A percentile compares a stretch with the other conserved stretches of the same genome.
phyloP scores from a whole-genome alignment of 2,113 vertebrate genomes.

The Cyanocitta stelleri region DNA sequence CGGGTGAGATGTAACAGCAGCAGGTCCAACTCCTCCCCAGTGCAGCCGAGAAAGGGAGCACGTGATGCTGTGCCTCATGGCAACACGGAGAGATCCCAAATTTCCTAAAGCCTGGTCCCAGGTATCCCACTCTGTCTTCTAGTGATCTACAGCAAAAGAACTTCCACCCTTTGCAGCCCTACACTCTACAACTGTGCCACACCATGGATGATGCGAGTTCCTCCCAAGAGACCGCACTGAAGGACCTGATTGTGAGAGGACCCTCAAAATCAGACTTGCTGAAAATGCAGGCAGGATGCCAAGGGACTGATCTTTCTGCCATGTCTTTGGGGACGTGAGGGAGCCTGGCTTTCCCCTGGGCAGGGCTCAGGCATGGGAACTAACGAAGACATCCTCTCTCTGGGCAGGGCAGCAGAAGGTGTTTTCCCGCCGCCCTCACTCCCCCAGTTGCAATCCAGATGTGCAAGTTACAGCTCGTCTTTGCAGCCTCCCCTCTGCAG shows the following conservation, averaged over 20 bases:
- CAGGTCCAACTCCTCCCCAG: background rate
- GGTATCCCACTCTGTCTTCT: background rate
- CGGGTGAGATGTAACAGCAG: background rate
- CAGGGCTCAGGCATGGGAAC: background rate
- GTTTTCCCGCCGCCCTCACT: accelerated
- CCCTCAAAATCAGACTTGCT: background rate
- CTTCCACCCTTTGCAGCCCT: accelerated
- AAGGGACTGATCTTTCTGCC: background rate
- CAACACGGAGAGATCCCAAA: background rate
- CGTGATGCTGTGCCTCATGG: accelerated
- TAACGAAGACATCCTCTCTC: accelerated
- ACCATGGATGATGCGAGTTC: accelerated
- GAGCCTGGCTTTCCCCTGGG: background rate
- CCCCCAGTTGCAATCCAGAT: background rate
- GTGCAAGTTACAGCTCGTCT: background rate
- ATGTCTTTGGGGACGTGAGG: accelerated
- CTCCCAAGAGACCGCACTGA: accelerated
- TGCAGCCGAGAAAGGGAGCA: background rate
- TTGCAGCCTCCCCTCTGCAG: background rate
- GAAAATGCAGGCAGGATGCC: background rate
- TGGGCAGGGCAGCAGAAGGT: background rate
- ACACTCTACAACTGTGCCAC: background rate
- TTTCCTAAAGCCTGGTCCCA: background rate
- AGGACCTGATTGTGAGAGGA: background rate
- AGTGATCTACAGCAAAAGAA: background rate